Evolutionary conservation across 30 jellyfish, hydroid and myxozoan genomes (phyloP), one percentile per base, ranked within the genome.

Genomic region (Catostylus mosaicus): DNA sequence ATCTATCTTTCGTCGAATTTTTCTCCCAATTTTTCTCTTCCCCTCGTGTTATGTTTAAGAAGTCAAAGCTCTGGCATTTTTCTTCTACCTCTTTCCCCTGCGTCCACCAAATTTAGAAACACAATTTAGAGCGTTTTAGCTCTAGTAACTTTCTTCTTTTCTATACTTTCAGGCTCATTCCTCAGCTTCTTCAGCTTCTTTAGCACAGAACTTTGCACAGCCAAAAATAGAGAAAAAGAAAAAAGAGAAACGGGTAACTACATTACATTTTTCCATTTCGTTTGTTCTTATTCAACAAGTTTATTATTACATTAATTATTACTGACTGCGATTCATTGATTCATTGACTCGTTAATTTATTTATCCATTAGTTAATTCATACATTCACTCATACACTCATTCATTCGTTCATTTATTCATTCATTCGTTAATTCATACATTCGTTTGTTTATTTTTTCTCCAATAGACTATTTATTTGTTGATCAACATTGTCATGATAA

Each of bases 191-290:
- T 3, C 54, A 0, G 61, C 10, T 30, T 43, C 33, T 18, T 16
- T 11, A 1, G 32, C n/a, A n/a, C n/a, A n/a, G n/a, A n/a, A n/a
- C n/a, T n/a, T 34, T 27, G 34, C 40, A 30, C 80, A 68, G 65
- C 31, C 78, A 20, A 78, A 60, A 40, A 71, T 12, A 36, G 89
- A 64, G 36, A 78, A 78, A 35, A 78, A 62, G 70, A 78, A 78
- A 52, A 78, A 78, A 30, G 61, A 62, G 29, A 78, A 78, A 46
- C 23, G 89, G 57, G 80, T 64, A 59, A 10, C 19, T 59, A 3
- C 1, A 18, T 2, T 59, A 18, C 56, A 43, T 6, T 16, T 43
- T 43, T 43, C 56, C 16, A 43, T 8, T 43, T 43, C 56, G 8
- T 43, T 43, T 43, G 56, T 43, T 6, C 56, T 8, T 43, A 6